phyloP scores from a whole-genome alignment of 2,797 vertebrate species.

The Chromis chromis region DNA sequence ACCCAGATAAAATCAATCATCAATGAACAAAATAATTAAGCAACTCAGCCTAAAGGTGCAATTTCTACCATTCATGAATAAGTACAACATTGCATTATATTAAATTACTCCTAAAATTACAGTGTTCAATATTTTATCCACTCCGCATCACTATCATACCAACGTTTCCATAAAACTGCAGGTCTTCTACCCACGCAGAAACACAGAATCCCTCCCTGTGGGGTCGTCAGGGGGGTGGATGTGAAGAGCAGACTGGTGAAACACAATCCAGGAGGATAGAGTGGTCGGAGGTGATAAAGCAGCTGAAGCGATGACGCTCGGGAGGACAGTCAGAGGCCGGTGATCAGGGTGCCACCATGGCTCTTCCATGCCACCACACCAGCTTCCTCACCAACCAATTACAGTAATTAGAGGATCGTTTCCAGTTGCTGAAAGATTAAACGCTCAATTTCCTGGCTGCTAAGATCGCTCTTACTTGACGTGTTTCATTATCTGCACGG shows the following conservation, averaged over 20 bases:
- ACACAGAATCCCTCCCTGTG: slow-evolving; percentile 41
- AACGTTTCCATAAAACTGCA: slow-evolving; percentile 3
- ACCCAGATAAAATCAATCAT: slow-evolving; percentile 22
- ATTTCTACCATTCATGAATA: slow-evolving; percentile 4
- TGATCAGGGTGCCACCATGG: slow-evolving; percentile 51
- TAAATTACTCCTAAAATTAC: slow-evolving; percentile 27
- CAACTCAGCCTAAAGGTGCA: slow-evolving; percentile 11
- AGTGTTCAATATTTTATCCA: slow-evolving; percentile 25
- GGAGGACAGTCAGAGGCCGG: slow-evolving; percentile 57
- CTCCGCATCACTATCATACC: slow-evolving; percentile 14
- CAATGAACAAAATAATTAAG: slow-evolving; percentile 28
- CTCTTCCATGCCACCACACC: slow-evolving; percentile 54
- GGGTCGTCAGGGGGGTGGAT: slow-evolving; percentile 28
- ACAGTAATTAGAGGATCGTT: slow-evolving; percentile 74
- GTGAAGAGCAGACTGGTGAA: slow-evolving; percentile 43
- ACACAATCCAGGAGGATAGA: slow-evolving; percentile 59
- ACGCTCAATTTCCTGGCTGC: slow-evolving; percentile 55
- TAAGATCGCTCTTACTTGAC: slow-evolving; percentile 21
- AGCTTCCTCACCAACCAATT: slow-evolving; percentile 68
- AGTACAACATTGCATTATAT: slow-evolving; percentile 11
- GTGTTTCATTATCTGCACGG: slow-evolving; percentile 26
- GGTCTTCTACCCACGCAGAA: slow-evolving; percentile 11
- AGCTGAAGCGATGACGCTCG: slow-evolving; percentile 54
- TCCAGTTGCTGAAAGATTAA: slow-evolving; percentile 70
- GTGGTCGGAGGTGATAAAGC: slow-evolving; percentile 61